phyloP scores from a whole-genome alignment of 2,797 vertebrate genomes.

The Sarcoramphus papa region DNA sequence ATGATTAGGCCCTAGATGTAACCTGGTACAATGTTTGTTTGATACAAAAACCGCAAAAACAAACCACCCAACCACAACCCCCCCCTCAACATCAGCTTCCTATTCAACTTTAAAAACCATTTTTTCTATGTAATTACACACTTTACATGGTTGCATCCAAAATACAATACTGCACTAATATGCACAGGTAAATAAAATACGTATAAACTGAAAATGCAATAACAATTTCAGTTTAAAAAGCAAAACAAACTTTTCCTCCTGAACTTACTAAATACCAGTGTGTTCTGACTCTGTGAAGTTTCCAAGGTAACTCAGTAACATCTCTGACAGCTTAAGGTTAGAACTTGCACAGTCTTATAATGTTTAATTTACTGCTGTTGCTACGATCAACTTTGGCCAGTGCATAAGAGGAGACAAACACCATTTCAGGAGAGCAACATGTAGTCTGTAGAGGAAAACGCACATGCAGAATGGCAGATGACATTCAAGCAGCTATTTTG shows the following conservation, averaged over 20 bases:
- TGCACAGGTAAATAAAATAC: neutral
- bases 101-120: neutral
- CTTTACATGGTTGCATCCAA: neutral
- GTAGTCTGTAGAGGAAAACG: rapidly evolving
- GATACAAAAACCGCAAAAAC: neutral
- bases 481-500: neutral
- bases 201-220: neutral
- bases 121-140: neutral
- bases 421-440: neutral
- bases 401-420: neutral
- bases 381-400: neutral
- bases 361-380: neutral
- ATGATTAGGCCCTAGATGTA: neutral
- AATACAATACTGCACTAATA: neutral
- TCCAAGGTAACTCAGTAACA: neutral
- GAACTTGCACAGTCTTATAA: neutral
- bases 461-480: neutral
- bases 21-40: neutral
- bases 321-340: neutral
- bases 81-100: neutral
- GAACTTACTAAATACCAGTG: neutral
- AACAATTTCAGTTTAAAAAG: neutral
- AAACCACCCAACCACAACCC: neutral
- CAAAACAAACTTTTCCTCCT: neutral
- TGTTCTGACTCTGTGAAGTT: neutral